phyloP scores from a whole-genome alignment of 1,140 invertebrate genomes.

The Pygmarrhopalites habei region DNA sequence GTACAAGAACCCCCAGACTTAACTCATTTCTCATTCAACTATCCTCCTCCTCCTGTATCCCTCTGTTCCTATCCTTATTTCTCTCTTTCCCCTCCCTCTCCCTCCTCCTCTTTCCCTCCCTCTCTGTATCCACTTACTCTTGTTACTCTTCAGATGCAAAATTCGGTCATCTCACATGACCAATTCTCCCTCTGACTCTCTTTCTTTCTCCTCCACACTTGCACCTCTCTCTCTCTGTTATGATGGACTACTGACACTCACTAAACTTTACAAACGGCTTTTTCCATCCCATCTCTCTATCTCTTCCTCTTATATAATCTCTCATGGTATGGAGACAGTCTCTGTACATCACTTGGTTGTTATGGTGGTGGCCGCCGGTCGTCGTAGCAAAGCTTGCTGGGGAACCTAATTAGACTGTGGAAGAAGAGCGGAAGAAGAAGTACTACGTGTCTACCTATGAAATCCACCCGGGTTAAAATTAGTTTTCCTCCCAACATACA shows the following conservation, averaged over 20 bases:
- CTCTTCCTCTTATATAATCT: background rate
- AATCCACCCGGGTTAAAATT: constrained; percentile 13
- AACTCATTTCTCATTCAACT: background rate
- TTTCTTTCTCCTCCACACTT: background rate
- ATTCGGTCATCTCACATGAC: constrained; percentile 15
- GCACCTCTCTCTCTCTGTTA: background rate
- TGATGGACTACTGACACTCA: constrained; percentile 3
- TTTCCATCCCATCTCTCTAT: background rate
- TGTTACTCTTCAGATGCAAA: background rate
- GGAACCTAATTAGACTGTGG: constrained; percentile 7
- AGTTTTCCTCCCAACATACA: background rate
- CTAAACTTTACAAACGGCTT: background rate
- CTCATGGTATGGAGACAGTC: background rate
- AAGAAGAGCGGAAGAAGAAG: constrained; percentile 5
- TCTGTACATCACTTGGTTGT: background rate
- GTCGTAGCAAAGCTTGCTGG: too few relatives aligned
- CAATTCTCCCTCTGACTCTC: background rate
- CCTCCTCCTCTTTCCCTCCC: background rate
- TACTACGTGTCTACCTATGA: background rate
- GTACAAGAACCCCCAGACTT: too few relatives aligned
- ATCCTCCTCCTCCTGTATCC: background rate
- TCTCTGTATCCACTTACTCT: background rate
- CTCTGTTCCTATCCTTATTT: background rate
- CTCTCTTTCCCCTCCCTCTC: background rate
- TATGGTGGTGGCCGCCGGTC: too few relatives aligned